Base-by-base conservation (phyloP, 2,797 vertebrate species). In the Fratercula arctica region DNA sequence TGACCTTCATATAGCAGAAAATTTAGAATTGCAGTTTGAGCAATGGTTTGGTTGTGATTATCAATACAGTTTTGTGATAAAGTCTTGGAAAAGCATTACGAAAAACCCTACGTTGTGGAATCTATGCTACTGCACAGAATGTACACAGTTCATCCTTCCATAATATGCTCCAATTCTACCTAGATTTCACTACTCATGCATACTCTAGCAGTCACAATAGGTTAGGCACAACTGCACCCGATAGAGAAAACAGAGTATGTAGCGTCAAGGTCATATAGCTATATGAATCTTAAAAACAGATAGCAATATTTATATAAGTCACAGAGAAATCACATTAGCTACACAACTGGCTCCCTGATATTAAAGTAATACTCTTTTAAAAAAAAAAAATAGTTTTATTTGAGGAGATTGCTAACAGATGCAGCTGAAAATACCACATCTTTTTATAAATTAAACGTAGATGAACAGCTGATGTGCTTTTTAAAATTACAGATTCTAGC, bases 361-460 rank as follows among this genome's bases (percentile, higher is more conserved):
- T 4, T 78, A 67, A 79, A 87, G 39, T 85, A 85, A 43, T 16
- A 59, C 31, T 41, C 54, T 39, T n/a, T 45, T 5, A 26, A 56
- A 61, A 56, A 56, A 9, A 26, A 69, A 82, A 95, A 84, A 78
- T 60, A 67, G 68, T 77, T 66, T 94, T 74, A 90, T 92, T 56
- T 95, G 69, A 93, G 46, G 67, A 94, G 53, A 81, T 25, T 35
- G 24, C 63, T 88, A 70, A 95, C 73, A 87, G n/a, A 35, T 4
- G 43, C n/a, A 85, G 73, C 35, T 72, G 77, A 91, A 93, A 75
- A 95, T 59, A 94, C 29, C 57, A 72, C 35, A 37, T 39, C 45
- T 82, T 86, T 92, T 74, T 68, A 87, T 54, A 94, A 96, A 89
- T 21, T 67, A 90, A 94, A 95, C 28, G 45, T n/a, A 81, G 59